Base-by-base conservation (phyloP, 1,140 invertebrate species). In the Brachionus sp. region DNA sequence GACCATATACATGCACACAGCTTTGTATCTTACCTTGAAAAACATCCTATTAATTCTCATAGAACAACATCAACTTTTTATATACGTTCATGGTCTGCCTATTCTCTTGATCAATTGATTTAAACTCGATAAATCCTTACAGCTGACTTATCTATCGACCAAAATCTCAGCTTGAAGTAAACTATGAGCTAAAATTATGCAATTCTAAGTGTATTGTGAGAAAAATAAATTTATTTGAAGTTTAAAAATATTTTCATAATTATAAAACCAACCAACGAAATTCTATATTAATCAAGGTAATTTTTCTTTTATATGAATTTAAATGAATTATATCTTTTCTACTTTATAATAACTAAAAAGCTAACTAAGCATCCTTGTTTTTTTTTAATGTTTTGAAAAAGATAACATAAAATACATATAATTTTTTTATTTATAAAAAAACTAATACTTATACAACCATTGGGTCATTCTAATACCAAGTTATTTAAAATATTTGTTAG, bases 401-500 rank as follows among this genome's bases (percentile, higher is more conserved):
- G 50, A 57, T 57, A 57, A 57, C 50, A 57, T 57, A 57, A 25
- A 57, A 57, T 57, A 57, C 50, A 57, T 57, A 57, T 25, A 57
- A 25, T 25, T 57, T 57, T 57, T 2, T 19, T 57, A 19, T 57
- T 23, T 57, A 23, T 57, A 23, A 57, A 57, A n/a, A 53, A 53
- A 13, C 50, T 57, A 16, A 9, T 57, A 57, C 50, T 57, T 57
- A 57, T 57, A 57, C 50, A 57, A 57, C 50, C 16, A 57, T 57
- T 9, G 50, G 50, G 50, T 57, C 50, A 57, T 19, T 57, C 50
- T 57, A 57, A 57, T 57, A 57, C 50, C 50, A 57, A 57, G 16
- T 23, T 57, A 57, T 57, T 57, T 57, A 23, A 57, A 57, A 57
- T 57, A 57, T 57, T 57, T 57, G 50, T 57, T 57, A 57, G 50